These are phyloP conservation scores for Apogon hyalosoma DNA, from an alignment of 2,797 vertebrate genomes.

Conservation along the genomic window DNA sequence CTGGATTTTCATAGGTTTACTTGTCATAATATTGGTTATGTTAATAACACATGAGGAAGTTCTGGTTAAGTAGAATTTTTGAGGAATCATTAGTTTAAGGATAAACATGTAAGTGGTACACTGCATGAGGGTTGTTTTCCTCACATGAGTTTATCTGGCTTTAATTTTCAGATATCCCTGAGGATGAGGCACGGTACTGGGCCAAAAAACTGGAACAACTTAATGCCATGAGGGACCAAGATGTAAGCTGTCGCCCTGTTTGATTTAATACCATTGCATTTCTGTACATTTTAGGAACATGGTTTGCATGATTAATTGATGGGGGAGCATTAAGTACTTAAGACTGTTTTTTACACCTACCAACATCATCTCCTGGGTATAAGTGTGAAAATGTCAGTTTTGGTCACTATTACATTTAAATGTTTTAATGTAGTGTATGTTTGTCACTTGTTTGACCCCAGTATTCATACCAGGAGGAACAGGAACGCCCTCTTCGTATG, in stretches of 20 bases:
- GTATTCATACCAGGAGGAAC: conserved; percentile 90
- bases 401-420: neutral
- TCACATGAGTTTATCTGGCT: conserved; percentile 40
- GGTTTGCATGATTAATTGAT: conserved; percentile 17
- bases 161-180: conserved; percentile 91
- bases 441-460: conserved; percentile 49
- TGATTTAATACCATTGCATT: conserved; percentile 45
- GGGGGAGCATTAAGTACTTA: no score
- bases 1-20: conserved; percentile 16
- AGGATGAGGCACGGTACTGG: conserved; percentile 98
- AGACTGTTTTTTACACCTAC: no score
- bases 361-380: neutral
- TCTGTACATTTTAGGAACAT: conserved; percentile 38
- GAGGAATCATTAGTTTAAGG: conserved; percentile 16
- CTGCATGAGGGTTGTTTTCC: conserved; percentile 29
- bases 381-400: neutral
- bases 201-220: conserved; percentile 98
- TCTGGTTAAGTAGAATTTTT: conserved; percentile 1
- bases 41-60: conserved; percentile 9
- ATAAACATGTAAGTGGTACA: conserved; percentile 6
- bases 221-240: conserved; percentile 97
- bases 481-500: conserved; percentile 90
- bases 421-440: neutral
- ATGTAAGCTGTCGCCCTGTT: conserved; percentile 83
- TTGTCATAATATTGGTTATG: neutral